Evolutionary conservation across 1,140 invertebrate species (phyloP).

Genomic region (Euwallacea fornicatus): DNA sequence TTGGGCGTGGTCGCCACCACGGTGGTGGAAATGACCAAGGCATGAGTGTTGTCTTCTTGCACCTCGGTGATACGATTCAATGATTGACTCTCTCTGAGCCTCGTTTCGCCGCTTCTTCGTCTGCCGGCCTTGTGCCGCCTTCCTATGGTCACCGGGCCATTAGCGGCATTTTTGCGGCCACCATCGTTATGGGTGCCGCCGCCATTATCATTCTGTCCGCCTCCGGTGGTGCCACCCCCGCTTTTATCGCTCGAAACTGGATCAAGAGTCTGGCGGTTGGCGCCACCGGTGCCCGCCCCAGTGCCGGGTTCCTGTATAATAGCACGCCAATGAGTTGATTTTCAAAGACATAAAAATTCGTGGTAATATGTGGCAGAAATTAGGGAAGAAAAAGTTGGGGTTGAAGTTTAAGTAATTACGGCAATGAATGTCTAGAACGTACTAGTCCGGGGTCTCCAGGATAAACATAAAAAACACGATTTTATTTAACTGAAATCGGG

Average conservation of each 20-base stretch:
- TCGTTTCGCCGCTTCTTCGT: slow-evolving; percentile 65
- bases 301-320: slow-evolving; percentile 46
- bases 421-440: no score
- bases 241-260: neutral
- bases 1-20: slow-evolving; percentile 50
- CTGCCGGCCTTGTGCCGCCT: slow-evolving; percentile 59
- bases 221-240: slow-evolving; percentile 29
- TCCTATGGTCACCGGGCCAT: slow-evolving; percentile 49
- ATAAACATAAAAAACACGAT: neutral
- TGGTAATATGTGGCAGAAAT: no score
- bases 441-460: neutral
- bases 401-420: no score
- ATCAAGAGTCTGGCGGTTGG: slow-evolving; percentile 8
- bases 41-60: slow-evolving; percentile 59
- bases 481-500: neutral
- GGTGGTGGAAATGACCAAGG: slow-evolving; percentile 45
- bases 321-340: no score
- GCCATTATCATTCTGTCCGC: slow-evolving; percentile 47
- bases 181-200: slow-evolving; percentile 48
- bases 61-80: slow-evolving; percentile 78
- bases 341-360: no score
- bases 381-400: no score
- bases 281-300: slow-evolving; percentile 52
- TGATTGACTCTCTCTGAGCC: slow-evolving; percentile 76
- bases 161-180: slow-evolving; percentile 51